These are phyloP conservation scores for Boulengeromyrus knoepffleri DNA, from an alignment of 2,113 vertebrate species.

Conservation along the genomic window DNA sequence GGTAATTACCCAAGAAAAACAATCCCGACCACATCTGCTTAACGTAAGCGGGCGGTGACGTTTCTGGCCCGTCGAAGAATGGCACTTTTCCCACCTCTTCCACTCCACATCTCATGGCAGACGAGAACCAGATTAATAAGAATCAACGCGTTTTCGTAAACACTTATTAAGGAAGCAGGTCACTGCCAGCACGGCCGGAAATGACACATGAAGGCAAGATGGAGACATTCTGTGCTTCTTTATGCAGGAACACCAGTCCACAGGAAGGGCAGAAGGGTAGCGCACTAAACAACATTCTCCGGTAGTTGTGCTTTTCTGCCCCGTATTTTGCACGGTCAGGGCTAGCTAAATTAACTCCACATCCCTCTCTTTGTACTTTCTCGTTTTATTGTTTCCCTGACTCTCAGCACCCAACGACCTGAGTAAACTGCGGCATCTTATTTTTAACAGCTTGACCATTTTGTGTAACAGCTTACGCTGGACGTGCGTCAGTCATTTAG, in stretches of 20 bases:
- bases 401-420: neutral
- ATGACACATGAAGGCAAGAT: constrained; percentile 25
- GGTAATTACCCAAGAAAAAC: constrained; percentile 97
- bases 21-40: constrained; percentile 84
- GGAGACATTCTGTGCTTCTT: constrained; percentile 15
- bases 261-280: constrained; percentile 59
- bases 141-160: constrained; percentile 83
- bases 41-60: constrained; percentile 69
- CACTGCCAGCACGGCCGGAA: constrained; percentile 43
- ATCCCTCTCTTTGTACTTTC: constrained; percentile 9
- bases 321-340: neutral
- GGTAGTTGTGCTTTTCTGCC: neutral
- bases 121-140: constrained; percentile 94
- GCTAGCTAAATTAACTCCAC: constrained; percentile 5
- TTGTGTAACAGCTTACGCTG: neutral
- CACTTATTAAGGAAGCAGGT: constrained; percentile 64
- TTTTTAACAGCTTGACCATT: neutral
- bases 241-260: constrained; percentile 32
- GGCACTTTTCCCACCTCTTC: constrained; percentile 55
- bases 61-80: constrained; percentile 69
- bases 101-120: constrained; percentile 47
- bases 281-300: constrained; percentile 24
- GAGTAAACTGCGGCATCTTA: neutral
- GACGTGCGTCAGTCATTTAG: neutral
- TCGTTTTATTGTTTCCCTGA: constrained; percentile 13